phyloP scores from a whole-genome alignment of 2,797 vertebrate species.

The Intellagama lesueurii region DNA sequence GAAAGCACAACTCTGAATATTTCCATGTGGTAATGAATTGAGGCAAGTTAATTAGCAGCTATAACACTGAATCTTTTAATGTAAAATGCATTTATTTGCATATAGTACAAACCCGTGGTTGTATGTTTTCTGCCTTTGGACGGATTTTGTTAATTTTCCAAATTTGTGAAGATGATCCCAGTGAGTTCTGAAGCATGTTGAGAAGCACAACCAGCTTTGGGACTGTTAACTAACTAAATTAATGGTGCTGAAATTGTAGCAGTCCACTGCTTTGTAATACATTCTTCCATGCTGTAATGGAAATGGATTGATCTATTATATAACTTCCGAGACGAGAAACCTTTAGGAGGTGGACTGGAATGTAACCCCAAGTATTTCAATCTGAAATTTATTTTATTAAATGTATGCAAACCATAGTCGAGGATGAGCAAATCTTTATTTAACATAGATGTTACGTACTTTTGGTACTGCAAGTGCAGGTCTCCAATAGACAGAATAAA shows the following conservation, averaged over 20 bases:
- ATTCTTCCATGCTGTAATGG: conserved; percentile 63
- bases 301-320: conserved; percentile 52
- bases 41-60: conserved; percentile 39
- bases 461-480: conserved; percentile 56
- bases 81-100: conserved; percentile 56
- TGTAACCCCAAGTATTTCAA: conserved; percentile 72
- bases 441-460: conserved; percentile 49
- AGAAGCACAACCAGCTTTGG: conserved; percentile 61
- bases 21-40: conserved; percentile 39
- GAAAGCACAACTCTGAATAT: conserved; percentile 68
- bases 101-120: conserved; percentile 51
- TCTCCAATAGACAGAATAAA: conserved; percentile 41
- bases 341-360: conserved; percentile 37
- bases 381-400: conserved; percentile 70
- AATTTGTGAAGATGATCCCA: conserved; percentile 59
- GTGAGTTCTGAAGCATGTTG: conserved; percentile 60
- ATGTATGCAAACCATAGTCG: conserved; percentile 58
- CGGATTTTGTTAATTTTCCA: conserved; percentile 67
- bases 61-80: conserved; percentile 59
- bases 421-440: conserved; percentile 52
- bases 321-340: conserved; percentile 4
- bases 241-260: conserved; percentile 72
- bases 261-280: conserved; percentile 58
- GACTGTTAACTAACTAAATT: conserved; percentile 54
- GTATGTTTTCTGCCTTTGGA: conserved; percentile 55